A percentile compares a stretch with the other conserved stretches of the same genome.
Conservation (phyloP, 2,113 vertebrate genomes). For the Callionymus lyra region DNA sequence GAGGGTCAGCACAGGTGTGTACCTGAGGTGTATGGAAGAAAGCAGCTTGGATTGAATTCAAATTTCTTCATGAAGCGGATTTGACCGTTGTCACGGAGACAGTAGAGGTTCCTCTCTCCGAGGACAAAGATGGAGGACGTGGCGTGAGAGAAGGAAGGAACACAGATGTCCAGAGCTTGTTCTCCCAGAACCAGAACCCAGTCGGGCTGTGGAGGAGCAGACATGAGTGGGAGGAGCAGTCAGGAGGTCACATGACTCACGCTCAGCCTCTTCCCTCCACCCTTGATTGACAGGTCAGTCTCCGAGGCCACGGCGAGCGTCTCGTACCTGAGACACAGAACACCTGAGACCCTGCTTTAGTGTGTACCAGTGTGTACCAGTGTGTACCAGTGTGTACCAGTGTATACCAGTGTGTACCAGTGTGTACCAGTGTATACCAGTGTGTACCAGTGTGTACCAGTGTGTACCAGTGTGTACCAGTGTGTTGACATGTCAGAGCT, state of each 20-base stretch:
- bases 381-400: no score
- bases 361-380: no score
- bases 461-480: no score
- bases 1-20: not conserved
- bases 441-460: no score
- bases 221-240: not conserved
- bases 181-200: conserved; percentile 91
- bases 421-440: no score
- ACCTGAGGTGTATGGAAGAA: conserved; percentile 87
- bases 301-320: conserved; percentile 90
- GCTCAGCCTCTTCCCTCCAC: conserved; percentile 80
- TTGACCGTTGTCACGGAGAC: conserved; percentile 89
- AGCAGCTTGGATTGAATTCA: conserved; percentile 89
- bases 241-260: conserved; percentile 34
- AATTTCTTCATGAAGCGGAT: conserved; percentile 98
- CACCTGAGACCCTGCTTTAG: not conserved
- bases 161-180: conserved; percentile 79
- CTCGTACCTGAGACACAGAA: conserved; percentile 75
- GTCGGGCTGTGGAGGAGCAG: conserved; percentile 72
- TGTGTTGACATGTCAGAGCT: no score
- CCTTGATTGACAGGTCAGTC: conserved; percentile 75
- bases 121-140: conserved; percentile 81
- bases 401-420: no score
- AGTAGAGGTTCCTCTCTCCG: conserved; percentile 92
- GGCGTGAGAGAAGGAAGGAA: conserved; percentile 74